Base-by-base conservation (phyloP, 2,113 vertebrate species). In the Bos indicus region DNA sequence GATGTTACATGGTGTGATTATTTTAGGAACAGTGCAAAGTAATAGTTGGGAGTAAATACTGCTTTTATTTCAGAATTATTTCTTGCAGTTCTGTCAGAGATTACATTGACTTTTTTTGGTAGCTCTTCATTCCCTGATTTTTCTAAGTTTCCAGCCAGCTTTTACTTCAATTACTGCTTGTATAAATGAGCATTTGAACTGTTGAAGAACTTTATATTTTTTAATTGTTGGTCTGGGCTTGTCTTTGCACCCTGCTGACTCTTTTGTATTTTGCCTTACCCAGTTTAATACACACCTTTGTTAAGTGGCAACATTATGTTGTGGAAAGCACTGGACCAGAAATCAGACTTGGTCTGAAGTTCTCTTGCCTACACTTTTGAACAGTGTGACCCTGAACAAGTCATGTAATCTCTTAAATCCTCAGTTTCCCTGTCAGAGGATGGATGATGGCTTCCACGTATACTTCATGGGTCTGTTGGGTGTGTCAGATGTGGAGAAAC, bases 51-150 rank as follows among this genome's bases (percentile, higher is more conserved):
- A 43, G 40, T 89, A 25, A 71, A 74, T 62, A 52, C 2, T 60
- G 86, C 21, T 57, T 85, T 91, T 84, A 43, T 26, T 74, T 96
- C 12, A 33, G 59, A 82, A 23, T 33, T 78, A n/a, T 64, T 96
- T 95, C 71, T 83, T 64, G 74, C 54, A 90, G 93, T 96, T 97
- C 71, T 97, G 36, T 94, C 94, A 95, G 56, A 95, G 78, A 81
- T 81, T 43, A 36, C 33, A 26, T 56, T 60, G 48, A 64, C 23
- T 95, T 6, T 94, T 62, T 95, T 96, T 78, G 40, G 28, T 89
- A 88, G n/a, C 26, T 17, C 30, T 59, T 80, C 71, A 57, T 64
- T 93, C 26, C 15, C 59, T 88, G 40, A 88, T 94, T 91, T 15
- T 56, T 96, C 17, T 90, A 80, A 57, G 28, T 83, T 93, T 96